phyloP scores from a whole-genome alignment of 2,888 invertebrate species.

The Xanthia icteritia region DNA sequence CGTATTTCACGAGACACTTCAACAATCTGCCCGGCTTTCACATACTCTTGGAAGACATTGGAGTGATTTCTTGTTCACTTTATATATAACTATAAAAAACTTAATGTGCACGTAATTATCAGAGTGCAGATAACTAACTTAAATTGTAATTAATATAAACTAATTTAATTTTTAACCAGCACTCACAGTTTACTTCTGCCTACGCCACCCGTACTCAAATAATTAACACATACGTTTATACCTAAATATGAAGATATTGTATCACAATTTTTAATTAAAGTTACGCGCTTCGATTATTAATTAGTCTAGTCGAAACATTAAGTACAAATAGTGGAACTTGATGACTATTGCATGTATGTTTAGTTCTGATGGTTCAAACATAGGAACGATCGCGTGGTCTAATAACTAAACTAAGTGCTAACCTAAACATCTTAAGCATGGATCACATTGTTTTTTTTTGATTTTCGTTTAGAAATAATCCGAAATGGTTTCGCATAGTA shows the following conservation, averaged over 20 bases:
- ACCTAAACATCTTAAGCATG: constrained; percentile 79
- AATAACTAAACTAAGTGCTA: constrained; percentile 74
- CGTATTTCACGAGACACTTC: constrained; percentile 60
- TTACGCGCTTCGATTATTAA: constrained; percentile 76
- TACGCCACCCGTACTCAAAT: constrained; percentile 81
- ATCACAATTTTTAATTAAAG: constrained; percentile 86
- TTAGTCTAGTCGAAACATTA: constrained; percentile 80
- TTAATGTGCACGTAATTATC: constrained; percentile 70
- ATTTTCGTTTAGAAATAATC: constrained; percentile 78
- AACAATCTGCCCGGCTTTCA: constrained; percentile 67
- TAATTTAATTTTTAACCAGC: constrained; percentile 57
- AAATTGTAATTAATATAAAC: constrained; percentile 51
- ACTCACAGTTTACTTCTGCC: constrained; percentile 50
- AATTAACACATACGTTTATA: constrained; percentile 68
- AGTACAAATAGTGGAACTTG: constrained; percentile 85
- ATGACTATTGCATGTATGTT: constrained; percentile 81
- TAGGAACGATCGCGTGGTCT: constrained; percentile 86
- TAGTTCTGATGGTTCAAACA: constrained; percentile 79
- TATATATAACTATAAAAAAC: constrained; percentile 62
- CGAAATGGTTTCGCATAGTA: constrained; percentile 81
- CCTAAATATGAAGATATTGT: constrained; percentile 80
- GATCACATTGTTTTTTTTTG: constrained; percentile 83
- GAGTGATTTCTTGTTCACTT: constrained; percentile 76
- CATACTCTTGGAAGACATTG: constrained; percentile 80
- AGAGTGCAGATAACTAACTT: constrained; percentile 62